Conservation (phyloP, 1,140 invertebrate genomes). For the Cotesia glomerata region DNA sequence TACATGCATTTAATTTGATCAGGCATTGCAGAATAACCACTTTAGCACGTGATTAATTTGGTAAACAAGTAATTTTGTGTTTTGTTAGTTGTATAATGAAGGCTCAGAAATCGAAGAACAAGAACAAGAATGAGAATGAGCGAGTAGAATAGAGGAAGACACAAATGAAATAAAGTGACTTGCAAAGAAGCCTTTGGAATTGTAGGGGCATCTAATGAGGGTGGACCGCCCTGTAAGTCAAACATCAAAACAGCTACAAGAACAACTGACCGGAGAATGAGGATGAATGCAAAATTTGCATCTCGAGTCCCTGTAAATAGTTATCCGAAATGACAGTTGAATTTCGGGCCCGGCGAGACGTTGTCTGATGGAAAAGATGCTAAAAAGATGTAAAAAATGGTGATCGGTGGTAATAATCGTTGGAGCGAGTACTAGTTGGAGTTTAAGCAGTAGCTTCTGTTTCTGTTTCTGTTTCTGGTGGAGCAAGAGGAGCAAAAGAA, state of each 20-base stretch:
- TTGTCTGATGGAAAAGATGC: conserved; percentile 1
- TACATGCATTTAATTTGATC: no score
- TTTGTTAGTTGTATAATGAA: no score
- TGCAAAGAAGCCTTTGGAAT: background rate
- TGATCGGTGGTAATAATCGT: conserved; percentile 20
- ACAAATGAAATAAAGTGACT: background rate
- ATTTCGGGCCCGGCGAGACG: conserved; percentile 37
- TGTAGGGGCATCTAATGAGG: conserved; percentile 42
- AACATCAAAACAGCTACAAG: conserved; percentile 20
- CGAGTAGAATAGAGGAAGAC: background rate
- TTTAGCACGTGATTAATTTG: no score
- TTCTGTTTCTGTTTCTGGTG: conserved; percentile 25
- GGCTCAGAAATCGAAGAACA: background rate
- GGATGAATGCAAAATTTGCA: conserved; percentile 40
- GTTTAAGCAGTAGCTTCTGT: background rate
- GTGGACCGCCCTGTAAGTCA: conserved; percentile 45
- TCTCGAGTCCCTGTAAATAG: conserved; percentile 52
- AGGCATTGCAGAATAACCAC: no score
- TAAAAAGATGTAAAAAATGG: conserved; percentile 7
- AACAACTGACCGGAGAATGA: background rate
- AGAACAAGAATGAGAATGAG: background rate
- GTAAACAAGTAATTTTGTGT: no score
- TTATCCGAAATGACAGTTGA: conserved; percentile 57
- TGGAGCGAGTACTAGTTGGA: conserved; percentile 9
- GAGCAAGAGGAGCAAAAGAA: conserved; percentile 51